These are phyloP conservation scores for Periophthalmus magnuspinnatus DNA, from an alignment of 2,797 vertebrate species.

Conservation along the genomic window DNA sequence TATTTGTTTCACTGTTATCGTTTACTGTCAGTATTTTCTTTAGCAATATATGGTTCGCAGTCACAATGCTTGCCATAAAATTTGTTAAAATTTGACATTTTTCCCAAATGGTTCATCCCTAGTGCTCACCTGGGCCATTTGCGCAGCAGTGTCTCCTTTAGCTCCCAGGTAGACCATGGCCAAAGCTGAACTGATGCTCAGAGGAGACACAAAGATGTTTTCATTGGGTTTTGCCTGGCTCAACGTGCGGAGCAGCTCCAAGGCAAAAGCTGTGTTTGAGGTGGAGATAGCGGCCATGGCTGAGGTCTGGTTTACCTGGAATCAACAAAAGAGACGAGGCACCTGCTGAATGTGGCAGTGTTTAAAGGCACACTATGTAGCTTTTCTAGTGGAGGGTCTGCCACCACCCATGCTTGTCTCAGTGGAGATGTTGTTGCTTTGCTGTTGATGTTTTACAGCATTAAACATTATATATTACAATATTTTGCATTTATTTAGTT, in stretches of 20 bases:
- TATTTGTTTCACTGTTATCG: too few relatives aligned
- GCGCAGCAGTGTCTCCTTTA: constrained; percentile 76
- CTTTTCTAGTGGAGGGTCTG: background rate
- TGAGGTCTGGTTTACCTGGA: constrained; percentile 34
- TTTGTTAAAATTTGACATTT: too few relatives aligned
- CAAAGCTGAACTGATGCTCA: constrained; percentile 86
- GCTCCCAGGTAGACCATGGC: constrained; percentile 87
- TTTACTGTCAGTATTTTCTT: too few relatives aligned
- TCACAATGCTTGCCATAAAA: too few relatives aligned
- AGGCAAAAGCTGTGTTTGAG: constrained; percentile 82
- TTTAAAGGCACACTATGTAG: background rate
- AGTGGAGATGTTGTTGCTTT: too few relatives aligned
- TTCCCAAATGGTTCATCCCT: too few relatives aligned
- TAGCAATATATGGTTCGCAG: too few relatives aligned
- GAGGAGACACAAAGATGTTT: constrained; percentile 88
- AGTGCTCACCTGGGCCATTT: constrained; percentile 83
- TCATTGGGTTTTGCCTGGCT: constrained; percentile 49
- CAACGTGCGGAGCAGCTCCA: constrained; percentile 82
- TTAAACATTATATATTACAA: too few relatives aligned
- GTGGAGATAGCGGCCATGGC: constrained; percentile 79
- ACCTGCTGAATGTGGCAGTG: background rate
- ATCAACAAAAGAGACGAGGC: background rate
- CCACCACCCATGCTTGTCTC: too few relatives aligned
- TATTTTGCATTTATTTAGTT: too few relatives aligned
- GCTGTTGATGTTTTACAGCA: too few relatives aligned